These are phyloP conservation scores for Lophotriccus pileatus DNA, from an alignment of 2,797 vertebrate genomes.

Conservation along the genomic window DNA sequence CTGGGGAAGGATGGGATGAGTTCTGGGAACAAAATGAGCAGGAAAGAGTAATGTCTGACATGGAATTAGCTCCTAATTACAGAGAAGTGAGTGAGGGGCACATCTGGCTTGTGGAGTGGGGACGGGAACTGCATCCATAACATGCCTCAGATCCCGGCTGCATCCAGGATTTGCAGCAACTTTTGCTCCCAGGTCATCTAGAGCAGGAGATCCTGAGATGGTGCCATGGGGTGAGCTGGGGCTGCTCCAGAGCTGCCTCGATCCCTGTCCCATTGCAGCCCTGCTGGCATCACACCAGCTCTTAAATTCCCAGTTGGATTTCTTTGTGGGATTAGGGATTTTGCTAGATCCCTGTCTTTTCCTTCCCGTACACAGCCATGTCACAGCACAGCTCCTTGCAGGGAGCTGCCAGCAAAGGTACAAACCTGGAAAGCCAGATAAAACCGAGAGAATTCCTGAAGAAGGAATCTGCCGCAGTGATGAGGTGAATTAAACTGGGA, in stretches of 20 bases:
- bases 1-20: not conserved
- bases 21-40: not conserved
- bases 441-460: not conserved
- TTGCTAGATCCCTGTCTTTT: not conserved
- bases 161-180: too few relatives aligned
- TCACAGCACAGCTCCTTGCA: not conserved
- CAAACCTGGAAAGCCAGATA: not conserved
- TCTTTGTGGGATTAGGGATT: not conserved
- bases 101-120: not conserved
- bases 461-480: not conserved
- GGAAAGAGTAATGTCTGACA: not conserved
- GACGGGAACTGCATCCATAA: not conserved
- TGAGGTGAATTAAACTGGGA: not conserved
- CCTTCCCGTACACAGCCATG: not conserved
- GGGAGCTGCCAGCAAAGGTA: not conserved
- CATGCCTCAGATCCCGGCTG: fast-evolving
- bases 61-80: not conserved
- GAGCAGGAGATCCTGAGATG: not conserved
- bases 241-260: not conserved
- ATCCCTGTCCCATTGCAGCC: not conserved
- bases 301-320: not conserved
- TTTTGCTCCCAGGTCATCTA: not conserved
- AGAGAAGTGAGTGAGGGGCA: not conserved
- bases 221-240: fast-evolving
- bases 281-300: not conserved